A percentile compares a stretch with the other conserved stretches of the same genome.
Conservation (phyloP, 2,113 vertebrate genomes). For the Callionymus lyra region DNA sequence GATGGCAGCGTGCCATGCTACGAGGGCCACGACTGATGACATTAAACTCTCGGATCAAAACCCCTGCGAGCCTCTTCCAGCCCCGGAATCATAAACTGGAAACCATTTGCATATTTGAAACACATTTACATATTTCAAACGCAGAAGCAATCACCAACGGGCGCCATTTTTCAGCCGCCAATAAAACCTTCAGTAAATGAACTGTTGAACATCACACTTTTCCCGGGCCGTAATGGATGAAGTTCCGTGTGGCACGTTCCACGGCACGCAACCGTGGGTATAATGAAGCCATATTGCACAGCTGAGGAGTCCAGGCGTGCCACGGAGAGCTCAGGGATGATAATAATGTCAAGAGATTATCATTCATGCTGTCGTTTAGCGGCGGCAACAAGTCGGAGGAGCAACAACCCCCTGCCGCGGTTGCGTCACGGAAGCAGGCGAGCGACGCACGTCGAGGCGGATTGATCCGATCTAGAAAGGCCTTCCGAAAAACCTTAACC, state of each 20-base stretch:
- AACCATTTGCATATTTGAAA: constrained; percentile 51
- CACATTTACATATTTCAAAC: constrained; percentile 41
- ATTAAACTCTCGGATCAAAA: constrained; percentile 58
- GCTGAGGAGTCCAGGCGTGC: constrained; percentile 30
- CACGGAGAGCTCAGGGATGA: constrained; percentile 44
- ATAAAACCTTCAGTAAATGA: constrained; percentile 45
- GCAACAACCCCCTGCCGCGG: constrained; percentile 33
- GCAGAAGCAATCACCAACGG: constrained; percentile 37
- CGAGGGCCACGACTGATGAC: constrained; percentile 49
- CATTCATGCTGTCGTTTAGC: constrained; percentile 41
- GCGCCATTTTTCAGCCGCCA: constrained; percentile 37
- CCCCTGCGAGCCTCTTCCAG: constrained; percentile 35
- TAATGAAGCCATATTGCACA: constrained; percentile 44
- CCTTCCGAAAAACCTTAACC: constrained; percentile 63
- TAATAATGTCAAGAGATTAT: constrained; percentile 44
- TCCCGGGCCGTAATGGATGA: constrained; percentile 31
- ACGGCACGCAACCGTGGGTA: constrained; percentile 28
- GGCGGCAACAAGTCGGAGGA: constrained; percentile 36
- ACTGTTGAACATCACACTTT: constrained; percentile 40
- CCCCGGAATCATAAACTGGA: constrained; percentile 47
- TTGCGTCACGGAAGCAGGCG: constrained; percentile 44
- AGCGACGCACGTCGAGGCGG: constrained; percentile 62
- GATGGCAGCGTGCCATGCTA: constrained; percentile 47
- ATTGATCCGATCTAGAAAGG: constrained; percentile 65
- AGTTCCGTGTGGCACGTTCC: constrained; percentile 33